Percentiles rank a stretch among this genome's conserved stretches.
These are phyloP conservation scores for Melanophora roralis DNA, from an alignment of 2,888 invertebrate species.

Conservation along the genomic window DNA sequence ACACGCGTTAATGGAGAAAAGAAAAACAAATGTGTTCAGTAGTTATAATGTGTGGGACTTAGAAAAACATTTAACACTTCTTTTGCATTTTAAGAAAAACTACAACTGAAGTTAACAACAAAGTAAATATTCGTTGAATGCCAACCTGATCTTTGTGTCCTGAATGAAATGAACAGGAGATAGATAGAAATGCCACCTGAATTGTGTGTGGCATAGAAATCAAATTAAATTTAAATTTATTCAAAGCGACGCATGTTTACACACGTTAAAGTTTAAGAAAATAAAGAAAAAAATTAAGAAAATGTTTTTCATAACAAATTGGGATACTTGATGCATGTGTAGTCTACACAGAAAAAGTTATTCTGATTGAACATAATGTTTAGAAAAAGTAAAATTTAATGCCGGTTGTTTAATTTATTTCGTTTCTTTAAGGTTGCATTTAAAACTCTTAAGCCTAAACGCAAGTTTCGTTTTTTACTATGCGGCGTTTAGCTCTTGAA, in stretches of 20 bases:
- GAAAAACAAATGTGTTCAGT: constrained; percentile 29
- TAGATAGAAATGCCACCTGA: constrained; percentile 44
- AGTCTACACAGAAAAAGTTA: no score
- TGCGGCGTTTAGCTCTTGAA: no score
- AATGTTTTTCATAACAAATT: not conserved
- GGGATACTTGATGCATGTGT: constrained; percentile 40
- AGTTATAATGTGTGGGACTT: constrained; percentile 62
- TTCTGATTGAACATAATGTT: no score
- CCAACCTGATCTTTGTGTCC: constrained; percentile 5
- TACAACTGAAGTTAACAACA: constrained; percentile 17
- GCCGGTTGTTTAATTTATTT: no score
- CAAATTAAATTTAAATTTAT: constrained; percentile 72
- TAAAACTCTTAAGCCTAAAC: no score
- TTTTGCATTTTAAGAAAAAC: constrained; percentile 14
- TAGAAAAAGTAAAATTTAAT: no score
- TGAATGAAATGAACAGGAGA: constrained; percentile 4
- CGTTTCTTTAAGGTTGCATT: no score
- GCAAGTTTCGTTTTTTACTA: no score
- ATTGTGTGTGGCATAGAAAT: constrained; percentile 65
- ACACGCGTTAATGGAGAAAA: constrained; percentile 45
- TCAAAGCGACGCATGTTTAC: constrained; percentile 68
- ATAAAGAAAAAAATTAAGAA: not conserved
- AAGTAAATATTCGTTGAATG: constrained; percentile 33
- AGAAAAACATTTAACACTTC: constrained; percentile 60
- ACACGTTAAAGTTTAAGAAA: constrained; percentile 62